Evolutionary conservation across 2,797 vertebrate species (phyloP), one percentile per base, ranked within the genome.

Genomic region (Gila robusta): DNA sequence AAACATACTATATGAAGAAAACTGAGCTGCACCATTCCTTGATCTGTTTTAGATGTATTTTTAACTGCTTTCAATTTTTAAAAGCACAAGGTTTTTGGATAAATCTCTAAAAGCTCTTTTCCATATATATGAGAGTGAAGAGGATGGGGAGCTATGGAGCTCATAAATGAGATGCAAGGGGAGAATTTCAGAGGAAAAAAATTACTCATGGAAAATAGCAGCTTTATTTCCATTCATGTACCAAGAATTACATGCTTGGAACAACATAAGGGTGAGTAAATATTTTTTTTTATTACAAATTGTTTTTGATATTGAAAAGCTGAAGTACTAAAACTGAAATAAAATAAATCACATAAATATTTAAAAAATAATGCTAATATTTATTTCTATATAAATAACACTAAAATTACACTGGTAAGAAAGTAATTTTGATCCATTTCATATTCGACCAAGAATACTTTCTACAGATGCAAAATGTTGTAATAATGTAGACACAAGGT

Each of bases 1-100:
- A n/a, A n/a, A n/a, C n/a, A n/a, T n/a, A n/a, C n/a, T n/a, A n/a
- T n/a, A n/a, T 59, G 32, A 59, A 26, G 77, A 32, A 79, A 79
- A 28, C 77, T 12, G n/a, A 17, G 16, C n/a, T 79, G 77, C n/a
- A 41, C 77, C n/a, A 28, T 44, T 44, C 2, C 56, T 79, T 79
- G 56, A 79, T 66, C 56, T 66, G 39, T 47, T 64, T 59, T 59
- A 79, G 77, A 47, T 79, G 77, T 47, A 79, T 79, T 79, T 64
- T 66, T 79, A 44, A 32, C 39, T 28, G n/a, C 56, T 79, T 79
- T 66, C 32, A 79, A 26, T 47, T 64, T 79, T 79, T 64, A 14
- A 79, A 66, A 79, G 37, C 54, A 19, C 77, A 64, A 41, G 56
- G 77, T 79, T 79, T 44, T 62, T 39, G 37, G 37, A 64, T 32